A percentile compares a stretch with the other conserved stretches of the same genome.
phyloP scores from a whole-genome alignment of 1,140 invertebrate genomes.

The Whitmania pigra region DNA sequence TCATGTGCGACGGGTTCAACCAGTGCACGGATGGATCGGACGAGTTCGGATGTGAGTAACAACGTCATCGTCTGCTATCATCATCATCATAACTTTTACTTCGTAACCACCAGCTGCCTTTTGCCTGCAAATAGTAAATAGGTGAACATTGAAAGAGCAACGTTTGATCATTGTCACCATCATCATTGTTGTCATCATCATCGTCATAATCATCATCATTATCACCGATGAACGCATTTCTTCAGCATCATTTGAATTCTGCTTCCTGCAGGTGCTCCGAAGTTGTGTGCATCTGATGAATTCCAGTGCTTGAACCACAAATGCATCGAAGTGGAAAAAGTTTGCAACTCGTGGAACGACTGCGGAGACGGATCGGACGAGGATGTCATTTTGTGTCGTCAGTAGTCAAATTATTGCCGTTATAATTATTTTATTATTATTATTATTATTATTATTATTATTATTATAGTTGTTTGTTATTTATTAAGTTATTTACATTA shows the following conservation, averaged over 20 bases:
- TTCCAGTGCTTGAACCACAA: slow-evolving; percentile 30
- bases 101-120: too few relatives aligned
- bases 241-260: too few relatives aligned
- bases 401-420: not conserved
- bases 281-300: slow-evolving; percentile 19
- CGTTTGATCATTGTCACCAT: too few relatives aligned
- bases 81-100: not conserved
- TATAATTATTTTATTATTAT: too few relatives aligned
- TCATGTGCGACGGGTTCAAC: slow-evolving; percentile 32
- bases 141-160: too few relatives aligned
- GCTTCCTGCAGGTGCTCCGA: not conserved
- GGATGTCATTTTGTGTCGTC: slow-evolving; percentile 1
- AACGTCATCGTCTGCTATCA: not conserved
- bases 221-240: too few relatives aligned
- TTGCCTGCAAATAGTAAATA: too few relatives aligned
- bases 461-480: too few relatives aligned
- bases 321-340: slow-evolving; percentile 47
- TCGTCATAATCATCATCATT: slow-evolving; percentile 9
- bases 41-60: slow-evolving; percentile 45
- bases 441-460: too few relatives aligned
- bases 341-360: slow-evolving; percentile 24
- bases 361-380: slow-evolving; percentile 26
- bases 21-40: slow-evolving; percentile 45
- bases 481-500: too few relatives aligned
- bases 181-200: too few relatives aligned